These are phyloP conservation scores for Sapajus apella DNA, from an alignment of 2,113 vertebrate genomes.

Conservation along the genomic window DNA sequence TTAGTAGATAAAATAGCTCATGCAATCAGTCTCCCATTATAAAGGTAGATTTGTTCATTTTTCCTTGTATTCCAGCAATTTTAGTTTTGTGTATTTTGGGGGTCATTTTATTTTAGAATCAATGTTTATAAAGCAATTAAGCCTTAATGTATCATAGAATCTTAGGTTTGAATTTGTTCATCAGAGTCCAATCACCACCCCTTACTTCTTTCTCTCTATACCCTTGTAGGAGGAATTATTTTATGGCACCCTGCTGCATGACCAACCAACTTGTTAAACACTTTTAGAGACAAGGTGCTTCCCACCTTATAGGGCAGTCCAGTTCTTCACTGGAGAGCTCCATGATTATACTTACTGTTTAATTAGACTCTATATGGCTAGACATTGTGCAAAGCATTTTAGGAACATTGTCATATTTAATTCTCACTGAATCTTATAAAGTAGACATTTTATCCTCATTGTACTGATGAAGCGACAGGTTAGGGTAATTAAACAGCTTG, in stretches of 20 bases:
- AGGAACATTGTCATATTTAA: neutral
- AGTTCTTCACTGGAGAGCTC: neutral
- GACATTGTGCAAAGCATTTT: neutral
- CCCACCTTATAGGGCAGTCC: neutral
- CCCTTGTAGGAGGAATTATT: neutral
- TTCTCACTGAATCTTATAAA: neutral
- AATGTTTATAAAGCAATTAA: neutral
- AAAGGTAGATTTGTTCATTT: neutral
- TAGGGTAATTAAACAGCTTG: neutral
- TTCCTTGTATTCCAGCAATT: neutral
- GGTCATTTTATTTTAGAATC: slow-evolving; percentile 7
- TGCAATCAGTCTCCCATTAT: neutral
- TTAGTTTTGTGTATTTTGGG: neutral
- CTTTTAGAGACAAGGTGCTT: neutral
- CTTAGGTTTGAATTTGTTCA: neutral
- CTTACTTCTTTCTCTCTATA: accelerated
- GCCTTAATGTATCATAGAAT: neutral
- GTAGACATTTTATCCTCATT: neutral
- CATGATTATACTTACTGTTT: neutral
- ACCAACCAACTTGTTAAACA: neutral
- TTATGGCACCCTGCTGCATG: neutral
- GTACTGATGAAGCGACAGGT: slow-evolving; percentile 1
- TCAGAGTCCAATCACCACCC: neutral
- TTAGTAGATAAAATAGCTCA: neutral
- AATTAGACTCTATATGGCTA: neutral